Evolutionary conservation across 2,113 vertebrate species (phyloP).

Genomic region (Zosterops borbonicus): DNA sequence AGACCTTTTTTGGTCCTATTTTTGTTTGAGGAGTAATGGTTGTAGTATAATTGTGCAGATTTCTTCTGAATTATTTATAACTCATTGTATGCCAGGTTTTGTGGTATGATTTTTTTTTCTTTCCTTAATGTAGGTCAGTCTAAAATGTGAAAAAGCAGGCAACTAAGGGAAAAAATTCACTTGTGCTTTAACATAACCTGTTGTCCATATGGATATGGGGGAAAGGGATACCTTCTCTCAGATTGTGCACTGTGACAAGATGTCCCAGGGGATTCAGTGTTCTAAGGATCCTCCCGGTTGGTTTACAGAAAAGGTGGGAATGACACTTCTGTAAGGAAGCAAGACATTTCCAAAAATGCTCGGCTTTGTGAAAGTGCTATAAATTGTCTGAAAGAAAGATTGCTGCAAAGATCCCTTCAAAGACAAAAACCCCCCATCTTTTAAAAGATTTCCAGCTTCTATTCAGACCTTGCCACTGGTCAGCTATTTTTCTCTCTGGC

Average conservation of each 20-base stretch:
- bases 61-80: background rate
- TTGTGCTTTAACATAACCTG: background rate
- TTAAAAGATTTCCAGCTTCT: background rate
- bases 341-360: background rate
- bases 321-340: background rate
- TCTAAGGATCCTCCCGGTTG: background rate
- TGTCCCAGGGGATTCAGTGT: background rate
- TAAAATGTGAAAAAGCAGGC: background rate
- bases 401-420: background rate
- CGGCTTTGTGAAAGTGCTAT: background rate
- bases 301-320: background rate
- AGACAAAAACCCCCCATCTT: background rate
- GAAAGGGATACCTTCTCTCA: background rate
- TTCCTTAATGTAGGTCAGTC: background rate
- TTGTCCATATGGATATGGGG: background rate
- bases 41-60: background rate
- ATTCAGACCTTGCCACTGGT: background rate
- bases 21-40: background rate
- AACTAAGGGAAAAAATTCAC: background rate
- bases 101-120: background rate
- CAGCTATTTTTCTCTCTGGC: background rate
- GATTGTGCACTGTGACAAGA: background rate
- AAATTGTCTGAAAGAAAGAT: background rate
- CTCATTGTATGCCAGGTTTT: background rate
- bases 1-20: background rate